Evolutionary conservation across 2,888 invertebrate species (phyloP), one percentile per base, ranked within the genome.

Genomic region (Lasioglossum calceatum): DNA sequence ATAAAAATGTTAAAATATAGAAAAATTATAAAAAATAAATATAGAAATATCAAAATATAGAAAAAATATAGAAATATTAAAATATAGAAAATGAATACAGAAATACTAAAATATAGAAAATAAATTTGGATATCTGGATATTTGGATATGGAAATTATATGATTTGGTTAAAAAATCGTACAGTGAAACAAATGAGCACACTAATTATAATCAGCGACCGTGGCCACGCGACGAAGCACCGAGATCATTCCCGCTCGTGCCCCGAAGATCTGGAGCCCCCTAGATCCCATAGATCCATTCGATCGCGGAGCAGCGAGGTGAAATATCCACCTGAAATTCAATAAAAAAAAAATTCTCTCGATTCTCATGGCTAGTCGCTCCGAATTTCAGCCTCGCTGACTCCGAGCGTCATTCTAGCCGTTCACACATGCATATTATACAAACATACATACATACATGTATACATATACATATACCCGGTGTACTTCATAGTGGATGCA

Each of bases 401-500:
- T 91, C 89, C 84, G 86, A 89, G 88, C 88, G 88, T 91, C 92
- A 90, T 89, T 89, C 88, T 90, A 90, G 90, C 92, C 91, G 88
- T 92, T 88, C 90, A 58, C 81, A 50, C 70, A 70, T n/a, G 27
- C 44, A 42, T 44, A 61, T 76, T 58, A 3, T 27, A 61, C 12
- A 12, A 32, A 12, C 27, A 58, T 23, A 8, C 8, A 58, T 23
- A 8, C 8, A 10, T n/a, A n/a, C 4, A 58, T n/a, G n/a, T 14
- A 27, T 27, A 61, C 32, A 32, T 36, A 61, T 36, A 61, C 36
- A 36, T 19, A 67, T 67, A 76, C 85, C 82, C 90, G 89, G 88
- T 91, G 88, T 88, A 89, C 81, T 87, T 90, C 90, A 92, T 89
- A 90, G 89, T 87, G 84, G 90, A 92, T 92, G 92, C 92, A 93